phyloP scores from a whole-genome alignment of 2,888 invertebrate species.

The Neuroscelio doddi region DNA sequence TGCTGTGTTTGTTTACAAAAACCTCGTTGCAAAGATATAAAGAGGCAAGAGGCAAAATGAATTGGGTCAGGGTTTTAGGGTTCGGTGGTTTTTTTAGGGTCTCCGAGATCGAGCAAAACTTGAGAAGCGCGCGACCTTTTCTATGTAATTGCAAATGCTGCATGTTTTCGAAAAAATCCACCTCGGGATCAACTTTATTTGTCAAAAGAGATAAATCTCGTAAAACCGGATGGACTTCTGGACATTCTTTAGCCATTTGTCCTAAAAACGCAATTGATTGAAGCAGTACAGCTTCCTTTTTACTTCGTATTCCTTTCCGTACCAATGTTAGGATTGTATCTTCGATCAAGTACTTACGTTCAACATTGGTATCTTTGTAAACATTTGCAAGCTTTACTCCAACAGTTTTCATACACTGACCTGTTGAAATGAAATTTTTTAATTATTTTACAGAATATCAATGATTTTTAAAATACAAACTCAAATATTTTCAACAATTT shows the following conservation, averaged over 20 bases:
- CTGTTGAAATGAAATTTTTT: conserved; percentile 49
- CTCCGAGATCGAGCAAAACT: conserved; percentile 80
- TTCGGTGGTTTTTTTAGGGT: conserved; percentile 77
- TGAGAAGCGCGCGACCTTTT: conserved; percentile 86
- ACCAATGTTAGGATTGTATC: conserved; percentile 83
- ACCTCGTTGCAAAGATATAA: conserved; percentile 86
- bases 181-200: conserved; percentile 84
- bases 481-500: background rate
- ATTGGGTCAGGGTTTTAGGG: conserved; percentile 84
- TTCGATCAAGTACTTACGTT: conserved; percentile 81
- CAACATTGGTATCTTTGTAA: conserved; percentile 73
- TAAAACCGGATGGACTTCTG: conserved; percentile 80
- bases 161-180: conserved; percentile 96
- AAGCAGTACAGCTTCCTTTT: conserved; percentile 81
- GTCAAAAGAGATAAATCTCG: conserved; percentile 80
- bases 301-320: conserved; percentile 81
- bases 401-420: conserved; percentile 81
- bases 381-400: conserved; percentile 78
- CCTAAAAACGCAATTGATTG: conserved; percentile 88
- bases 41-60: conserved; percentile 88
- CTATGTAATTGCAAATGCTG: conserved; percentile 90
- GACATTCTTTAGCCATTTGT: conserved; percentile 82
- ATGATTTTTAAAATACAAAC: background rate
- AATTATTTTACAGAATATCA: too few species aligned
- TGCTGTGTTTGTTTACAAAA: conserved; percentile 83